These are phyloP conservation scores for Protodeltote pygarga DNA, from an alignment of 2,888 invertebrate genomes.

Conservation along the genomic window DNA sequence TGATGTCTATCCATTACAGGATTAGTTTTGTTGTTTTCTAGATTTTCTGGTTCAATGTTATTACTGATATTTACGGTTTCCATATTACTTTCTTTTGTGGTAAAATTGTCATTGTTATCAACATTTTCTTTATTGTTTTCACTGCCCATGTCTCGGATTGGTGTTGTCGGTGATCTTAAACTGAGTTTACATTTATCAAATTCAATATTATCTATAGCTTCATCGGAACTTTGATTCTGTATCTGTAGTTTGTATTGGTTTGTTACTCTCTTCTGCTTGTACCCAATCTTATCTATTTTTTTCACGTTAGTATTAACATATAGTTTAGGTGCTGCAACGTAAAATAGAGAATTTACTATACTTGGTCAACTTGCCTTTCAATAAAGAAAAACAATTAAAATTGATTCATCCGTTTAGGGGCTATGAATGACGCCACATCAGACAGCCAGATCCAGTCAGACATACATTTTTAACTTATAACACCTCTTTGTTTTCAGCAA, in stretches of 20 bases:
- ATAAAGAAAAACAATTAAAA: neutral
- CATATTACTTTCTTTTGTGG: constrained; percentile 2
- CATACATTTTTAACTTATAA: no score
- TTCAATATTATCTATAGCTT: constrained; percentile 66
- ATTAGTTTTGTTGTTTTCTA: constrained; percentile 5
- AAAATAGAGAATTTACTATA: no score
- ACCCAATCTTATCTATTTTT: constrained; percentile 63
- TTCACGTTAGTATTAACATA: constrained; percentile 51
- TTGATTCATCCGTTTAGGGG: no score
- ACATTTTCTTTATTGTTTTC: constrained; percentile 50
- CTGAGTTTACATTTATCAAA: constrained; percentile 81
- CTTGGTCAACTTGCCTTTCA: neutral
- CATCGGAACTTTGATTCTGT: constrained; percentile 66
- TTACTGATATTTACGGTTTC: no score
- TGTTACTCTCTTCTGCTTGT: constrained; percentile 44
- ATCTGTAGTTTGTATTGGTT: constrained; percentile 56
- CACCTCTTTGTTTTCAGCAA: no score
- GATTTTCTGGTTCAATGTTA: constrained; percentile 5
- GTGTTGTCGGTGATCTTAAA: constrained; percentile 60
- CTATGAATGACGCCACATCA: no score
- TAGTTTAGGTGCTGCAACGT: constrained; percentile 50
- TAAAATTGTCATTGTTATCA: constrained; percentile 26
- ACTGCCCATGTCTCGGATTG: constrained; percentile 34
- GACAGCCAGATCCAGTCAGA: no score
- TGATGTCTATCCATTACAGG: constrained; percentile 31